Conservation (phyloP, 64 coral and sea anemone species). For the Anthopleura sola region DNA sequence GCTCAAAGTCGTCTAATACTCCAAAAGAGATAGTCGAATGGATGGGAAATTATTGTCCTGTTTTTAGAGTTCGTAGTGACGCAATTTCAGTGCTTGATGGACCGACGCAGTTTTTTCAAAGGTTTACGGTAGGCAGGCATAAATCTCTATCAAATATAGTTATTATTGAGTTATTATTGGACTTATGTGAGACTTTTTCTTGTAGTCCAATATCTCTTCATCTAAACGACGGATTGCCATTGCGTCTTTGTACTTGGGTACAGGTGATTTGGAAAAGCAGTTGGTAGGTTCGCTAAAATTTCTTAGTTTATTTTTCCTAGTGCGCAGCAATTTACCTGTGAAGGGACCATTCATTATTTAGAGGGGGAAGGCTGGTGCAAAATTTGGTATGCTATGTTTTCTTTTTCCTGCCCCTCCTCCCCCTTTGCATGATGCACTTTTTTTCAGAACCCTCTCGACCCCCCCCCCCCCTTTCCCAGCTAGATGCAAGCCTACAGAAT, state of each 20-base stretch:
- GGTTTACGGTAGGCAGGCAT: conserved; percentile 48
- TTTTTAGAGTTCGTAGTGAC: conserved; percentile 48
- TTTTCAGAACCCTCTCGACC: no score
- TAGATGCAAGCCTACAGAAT: no score
- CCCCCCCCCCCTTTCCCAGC: no score
- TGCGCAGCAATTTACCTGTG: no score
- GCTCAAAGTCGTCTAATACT: conserved; percentile 23
- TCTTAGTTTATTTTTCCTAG: background rate
- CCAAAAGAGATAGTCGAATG: conserved; percentile 58
- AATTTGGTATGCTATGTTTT: no score
- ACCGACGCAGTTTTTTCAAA: conserved; percentile 58
- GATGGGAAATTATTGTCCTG: conserved; percentile 70
- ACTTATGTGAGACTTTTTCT: background rate
- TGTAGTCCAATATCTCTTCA: conserved; percentile 70
- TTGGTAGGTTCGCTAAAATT: conserved; percentile 55
- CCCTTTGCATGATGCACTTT: no score
- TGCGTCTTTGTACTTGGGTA: conserved; percentile 90
- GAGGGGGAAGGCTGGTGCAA: no score
- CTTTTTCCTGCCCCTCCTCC: no score
- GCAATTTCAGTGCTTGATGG: conserved; percentile 67
- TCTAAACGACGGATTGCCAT: conserved; percentile 71
- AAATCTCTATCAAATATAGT: background rate
- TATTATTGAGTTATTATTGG: background rate
- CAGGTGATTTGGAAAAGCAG: conserved; percentile 72
- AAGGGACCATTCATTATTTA: no score